These are phyloP conservation scores for Megaleporinus macrocephalus DNA, from an alignment of 2,113 vertebrate genomes.

Conservation along the genomic window DNA sequence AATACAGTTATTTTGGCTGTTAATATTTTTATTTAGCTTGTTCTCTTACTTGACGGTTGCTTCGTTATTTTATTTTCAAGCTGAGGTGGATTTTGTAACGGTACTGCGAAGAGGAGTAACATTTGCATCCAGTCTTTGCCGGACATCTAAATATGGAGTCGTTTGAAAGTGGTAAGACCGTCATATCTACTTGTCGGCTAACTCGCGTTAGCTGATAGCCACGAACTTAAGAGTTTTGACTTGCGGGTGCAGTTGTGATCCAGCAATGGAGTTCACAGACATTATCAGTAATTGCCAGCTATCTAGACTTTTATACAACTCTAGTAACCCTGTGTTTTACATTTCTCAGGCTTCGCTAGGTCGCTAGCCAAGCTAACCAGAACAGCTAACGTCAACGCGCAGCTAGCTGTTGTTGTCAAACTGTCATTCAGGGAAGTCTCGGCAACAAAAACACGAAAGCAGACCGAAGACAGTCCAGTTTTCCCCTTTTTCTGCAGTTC, in stretches of 20 bases:
- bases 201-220: neutral
- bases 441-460: too few species aligned
- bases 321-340: neutral
- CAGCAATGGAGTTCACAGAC: neutral
- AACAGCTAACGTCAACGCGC: neutral
- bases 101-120: neutral
- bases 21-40: neutral
- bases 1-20: neutral
- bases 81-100: neutral
- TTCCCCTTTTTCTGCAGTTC: too few species aligned
- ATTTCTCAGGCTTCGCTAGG: neutral
- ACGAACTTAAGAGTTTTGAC: neutral
- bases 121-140: neutral
- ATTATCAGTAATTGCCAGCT: neutral
- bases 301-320: neutral
- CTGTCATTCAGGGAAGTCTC: too few species aligned
- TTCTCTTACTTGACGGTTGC: neutral
- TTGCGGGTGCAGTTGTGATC: neutral
- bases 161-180: conserved; percentile 57
- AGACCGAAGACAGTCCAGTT: too few species aligned
- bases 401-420: neutral
- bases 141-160: conserved; percentile 50
- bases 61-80: neutral
- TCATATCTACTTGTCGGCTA: neutral
- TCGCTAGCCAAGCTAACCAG: neutral